Percentiles rank a stretch among this genome's conserved stretches.
Conservation (phyloP, 2,888 invertebrate species). For the Eumacrocentrus americanus region DNA sequence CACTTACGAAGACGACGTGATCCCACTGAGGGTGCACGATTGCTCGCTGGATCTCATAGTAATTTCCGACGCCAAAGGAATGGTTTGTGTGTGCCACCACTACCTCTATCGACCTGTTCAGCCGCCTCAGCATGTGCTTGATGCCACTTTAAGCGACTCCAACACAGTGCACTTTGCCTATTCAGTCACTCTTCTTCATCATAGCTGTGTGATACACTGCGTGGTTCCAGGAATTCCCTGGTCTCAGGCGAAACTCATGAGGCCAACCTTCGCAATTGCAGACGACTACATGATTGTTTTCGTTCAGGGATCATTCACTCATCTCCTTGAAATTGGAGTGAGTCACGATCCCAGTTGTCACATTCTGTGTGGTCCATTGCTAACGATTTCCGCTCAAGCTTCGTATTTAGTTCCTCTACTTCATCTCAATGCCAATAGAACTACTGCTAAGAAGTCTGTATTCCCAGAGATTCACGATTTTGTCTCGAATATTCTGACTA, state of each 20-base stretch:
- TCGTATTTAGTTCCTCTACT: slow-evolving; percentile 74
- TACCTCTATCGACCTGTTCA: slow-evolving; percentile 77
- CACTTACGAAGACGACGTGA: slow-evolving; percentile 80
- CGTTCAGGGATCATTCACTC: slow-evolving; percentile 83
- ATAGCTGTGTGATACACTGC: slow-evolving; percentile 83
- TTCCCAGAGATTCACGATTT: slow-evolving; percentile 26
- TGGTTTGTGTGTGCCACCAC: slow-evolving; percentile 81
- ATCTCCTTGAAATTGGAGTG: slow-evolving; percentile 82
- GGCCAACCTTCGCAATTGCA: slow-evolving; percentile 79
- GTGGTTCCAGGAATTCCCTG: slow-evolving; percentile 82
- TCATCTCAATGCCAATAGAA: slow-evolving; percentile 56
- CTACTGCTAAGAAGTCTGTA: slow-evolving; percentile 23
- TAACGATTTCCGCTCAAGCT: slow-evolving; percentile 65
- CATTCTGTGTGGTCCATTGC: slow-evolving; percentile 70
- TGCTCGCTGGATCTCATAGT: slow-evolving; percentile 82
- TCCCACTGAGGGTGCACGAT: slow-evolving; percentile 81
- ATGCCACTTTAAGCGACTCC: slow-evolving; percentile 61
- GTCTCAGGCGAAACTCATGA: slow-evolving; percentile 75
- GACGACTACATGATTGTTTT: slow-evolving; percentile 82
- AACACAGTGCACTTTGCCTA: slow-evolving; percentile 82
- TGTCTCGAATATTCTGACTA: slow-evolving; percentile 55
- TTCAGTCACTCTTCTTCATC: slow-evolving; percentile 81
- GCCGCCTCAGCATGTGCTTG: slow-evolving; percentile 60
- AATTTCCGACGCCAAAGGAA: slow-evolving; percentile 74
- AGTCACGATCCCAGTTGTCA: slow-evolving; percentile 86